These are phyloP conservation scores for Microctenopoma stevenorrisi DNA, from an alignment of 2,797 vertebrate genomes.

Conservation along the genomic window DNA sequence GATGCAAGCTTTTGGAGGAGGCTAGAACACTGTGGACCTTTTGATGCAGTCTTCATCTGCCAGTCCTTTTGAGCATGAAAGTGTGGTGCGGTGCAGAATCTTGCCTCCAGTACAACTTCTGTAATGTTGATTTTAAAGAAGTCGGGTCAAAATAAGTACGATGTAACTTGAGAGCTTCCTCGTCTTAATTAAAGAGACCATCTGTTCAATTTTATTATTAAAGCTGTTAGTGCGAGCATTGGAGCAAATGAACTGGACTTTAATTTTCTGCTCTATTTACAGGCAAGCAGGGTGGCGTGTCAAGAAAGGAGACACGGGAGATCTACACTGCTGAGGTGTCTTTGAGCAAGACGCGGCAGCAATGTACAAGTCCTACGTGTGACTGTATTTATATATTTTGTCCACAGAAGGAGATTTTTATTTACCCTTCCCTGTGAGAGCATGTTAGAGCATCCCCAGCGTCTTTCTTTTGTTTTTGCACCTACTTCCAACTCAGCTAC, in stretches of 20 bases:
- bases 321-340: constrained; percentile 23
- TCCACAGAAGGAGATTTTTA: neutral
- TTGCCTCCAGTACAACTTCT: constrained; percentile 51
- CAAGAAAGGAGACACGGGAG: constrained; percentile 1
- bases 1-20: constrained; percentile 29
- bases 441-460: neutral
- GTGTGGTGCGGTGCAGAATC: constrained; percentile 39
- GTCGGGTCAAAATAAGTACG: constrained; percentile 49
- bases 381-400: neutral
- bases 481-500: neutral
- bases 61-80: constrained; percentile 75
- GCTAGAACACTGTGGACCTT: constrained; percentile 48
- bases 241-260: constrained; percentile 13
- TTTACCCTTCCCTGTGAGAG: neutral
- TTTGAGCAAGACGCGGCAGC: constrained; percentile 21
- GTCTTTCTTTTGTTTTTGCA: neutral
- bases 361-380: neutral
- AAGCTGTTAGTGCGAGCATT: constrained; percentile 33
- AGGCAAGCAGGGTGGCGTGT: constrained; percentile 25
- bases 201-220: constrained; percentile 66
- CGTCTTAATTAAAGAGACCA: constrained; percentile 69
- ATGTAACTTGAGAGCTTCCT: constrained; percentile 31
- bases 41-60: constrained; percentile 72
- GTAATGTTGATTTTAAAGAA: constrained; percentile 42
- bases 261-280: constrained; percentile 55